Conservation (phyloP, 2,888 invertebrate genomes). For the Agrochola circellaris region DNA sequence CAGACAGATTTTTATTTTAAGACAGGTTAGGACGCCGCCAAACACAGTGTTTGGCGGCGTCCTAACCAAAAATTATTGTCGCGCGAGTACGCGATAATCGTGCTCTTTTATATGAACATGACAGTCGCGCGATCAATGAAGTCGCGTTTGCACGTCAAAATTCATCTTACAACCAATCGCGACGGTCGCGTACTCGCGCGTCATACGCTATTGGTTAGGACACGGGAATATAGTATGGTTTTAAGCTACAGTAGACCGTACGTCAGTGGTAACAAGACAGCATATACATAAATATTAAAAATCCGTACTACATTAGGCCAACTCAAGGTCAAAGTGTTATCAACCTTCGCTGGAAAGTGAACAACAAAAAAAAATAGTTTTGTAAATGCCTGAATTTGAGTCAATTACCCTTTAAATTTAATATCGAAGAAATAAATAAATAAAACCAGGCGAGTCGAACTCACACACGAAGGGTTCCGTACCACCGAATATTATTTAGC, state of each 20-base stretch:
- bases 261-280: no score
- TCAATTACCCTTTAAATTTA: not conserved
- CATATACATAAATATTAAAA: not conserved
- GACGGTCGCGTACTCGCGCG: not conserved
- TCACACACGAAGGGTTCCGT: no score
- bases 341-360: not conserved
- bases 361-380: not conserved
- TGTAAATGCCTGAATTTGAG: slow-evolving; percentile 1
- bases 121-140: not conserved
- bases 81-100: not conserved
- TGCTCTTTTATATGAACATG: not conserved
- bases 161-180: not conserved
- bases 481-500: no score
- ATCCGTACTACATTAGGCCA: not conserved
- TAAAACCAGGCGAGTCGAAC: not conserved
- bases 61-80: not conserved
- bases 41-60: not conserved
- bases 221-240: not conserved
- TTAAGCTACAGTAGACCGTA: not conserved
- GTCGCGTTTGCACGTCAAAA: not conserved
- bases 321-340: not conserved
- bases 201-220: not conserved
- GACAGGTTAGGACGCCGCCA: no score
- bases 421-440: not conserved
- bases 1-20: no score